Evolutionary conservation across 1,140 invertebrate species (phyloP).

Genomic region (Metopolophium dirhodum): DNA sequence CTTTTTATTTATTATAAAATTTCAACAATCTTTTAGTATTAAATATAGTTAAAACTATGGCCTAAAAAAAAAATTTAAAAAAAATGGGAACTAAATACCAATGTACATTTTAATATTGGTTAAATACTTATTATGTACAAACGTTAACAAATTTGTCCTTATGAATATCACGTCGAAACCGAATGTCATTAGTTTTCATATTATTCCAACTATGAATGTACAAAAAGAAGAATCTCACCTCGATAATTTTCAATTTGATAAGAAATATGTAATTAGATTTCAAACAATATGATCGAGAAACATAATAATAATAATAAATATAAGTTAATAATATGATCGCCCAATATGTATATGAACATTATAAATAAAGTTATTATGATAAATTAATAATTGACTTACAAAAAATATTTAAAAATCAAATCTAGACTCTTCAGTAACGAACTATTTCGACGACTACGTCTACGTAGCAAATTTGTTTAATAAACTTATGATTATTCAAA

Average conservation of each 20-base stretch:
- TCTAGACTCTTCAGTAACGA: slow-evolving; percentile 12
- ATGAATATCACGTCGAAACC: neutral
- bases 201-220: neutral
- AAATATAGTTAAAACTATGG: slow-evolving; percentile 20
- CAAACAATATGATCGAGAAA: neutral
- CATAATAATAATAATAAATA: slow-evolving; percentile 24
- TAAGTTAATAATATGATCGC: slow-evolving; percentile 22
- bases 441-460: slow-evolving; percentile 25
- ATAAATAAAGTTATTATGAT: slow-evolving; percentile 28
- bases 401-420: slow-evolving; percentile 48
- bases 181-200: neutral
- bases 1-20: slow-evolving; percentile 17
- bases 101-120: slow-evolving; percentile 22
- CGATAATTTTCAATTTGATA: slow-evolving; percentile 22
- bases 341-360: neutral
- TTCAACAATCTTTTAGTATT: slow-evolving; percentile 11
- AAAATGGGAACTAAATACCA: slow-evolving; percentile 47
- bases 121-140: slow-evolving; percentile 21
- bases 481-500: neutral
- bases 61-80: neutral
- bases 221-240: neutral
- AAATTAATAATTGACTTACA: slow-evolving; percentile 46
- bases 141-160: neutral
- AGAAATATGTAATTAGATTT: neutral
- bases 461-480: neutral